Evolutionary conservation across 1,140 invertebrate species (phyloP).

Genomic region (Zophobas atratus): DNA sequence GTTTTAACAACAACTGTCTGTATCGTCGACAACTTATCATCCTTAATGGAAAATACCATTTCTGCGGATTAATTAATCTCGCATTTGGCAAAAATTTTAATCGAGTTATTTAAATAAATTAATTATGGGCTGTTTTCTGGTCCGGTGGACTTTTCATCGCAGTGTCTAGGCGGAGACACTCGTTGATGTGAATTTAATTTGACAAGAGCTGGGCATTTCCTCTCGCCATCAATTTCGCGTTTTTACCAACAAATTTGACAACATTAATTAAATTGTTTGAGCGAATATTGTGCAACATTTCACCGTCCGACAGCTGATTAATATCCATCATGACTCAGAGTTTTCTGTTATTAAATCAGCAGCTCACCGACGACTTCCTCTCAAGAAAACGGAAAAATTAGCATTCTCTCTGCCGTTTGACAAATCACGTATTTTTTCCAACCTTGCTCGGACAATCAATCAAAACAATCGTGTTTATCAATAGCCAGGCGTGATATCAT

Average conservation of each 20-base stretch:
- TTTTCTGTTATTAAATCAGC: neutral
- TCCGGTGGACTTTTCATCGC: no score
- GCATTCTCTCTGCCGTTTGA: neutral
- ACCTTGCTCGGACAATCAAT: neutral
- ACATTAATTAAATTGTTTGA: slow-evolving; percentile 32
- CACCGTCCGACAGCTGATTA: slow-evolving; percentile 10
- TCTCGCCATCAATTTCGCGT: neutral
- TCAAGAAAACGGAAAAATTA: neutral
- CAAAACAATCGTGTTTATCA: slow-evolving; percentile 30
- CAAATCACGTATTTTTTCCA: slow-evolving; percentile 21
- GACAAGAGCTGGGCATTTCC: slow-evolving; percentile 18
- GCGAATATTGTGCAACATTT: slow-evolving; percentile 20
- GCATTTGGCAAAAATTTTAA: no score
- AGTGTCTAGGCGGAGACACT: neutral
- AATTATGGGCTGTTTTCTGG: no score
- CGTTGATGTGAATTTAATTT: slow-evolving; percentile 4
- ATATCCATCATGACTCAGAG: slow-evolving; percentile 10
- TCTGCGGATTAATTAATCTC: neutral
- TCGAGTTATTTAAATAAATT: no score
- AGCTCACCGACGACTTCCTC: slow-evolving; percentile 1
- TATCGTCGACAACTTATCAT: neutral
- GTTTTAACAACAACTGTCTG: neutral
- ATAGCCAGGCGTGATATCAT: slow-evolving; percentile 27
- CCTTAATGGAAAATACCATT: neutral
- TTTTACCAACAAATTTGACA: slow-evolving; percentile 24